Conservation (phyloP, 2,797 vertebrate species). For the Cichlasoma orientale region DNA sequence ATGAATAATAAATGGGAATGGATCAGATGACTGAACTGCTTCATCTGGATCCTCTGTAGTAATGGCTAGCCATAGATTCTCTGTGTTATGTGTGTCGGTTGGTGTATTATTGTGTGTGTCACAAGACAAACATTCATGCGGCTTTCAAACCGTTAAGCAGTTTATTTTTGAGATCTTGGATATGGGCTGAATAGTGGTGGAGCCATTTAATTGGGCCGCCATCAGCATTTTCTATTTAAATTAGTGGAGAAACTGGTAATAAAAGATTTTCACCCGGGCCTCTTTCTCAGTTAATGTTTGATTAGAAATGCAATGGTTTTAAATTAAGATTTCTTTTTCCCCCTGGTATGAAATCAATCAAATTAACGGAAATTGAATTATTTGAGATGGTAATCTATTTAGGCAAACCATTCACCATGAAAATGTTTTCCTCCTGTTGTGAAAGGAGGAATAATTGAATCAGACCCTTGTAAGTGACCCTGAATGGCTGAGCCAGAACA, state of each 20-base stretch:
- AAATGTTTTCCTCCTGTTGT: constrained; percentile 78
- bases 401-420: constrained; percentile 77
- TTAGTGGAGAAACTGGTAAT: constrained; percentile 65
- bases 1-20: constrained; percentile 80
- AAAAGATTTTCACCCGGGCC: constrained; percentile 65
- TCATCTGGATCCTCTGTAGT: constrained; percentile 75
- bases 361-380: constrained; percentile 80
- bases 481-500: constrained; percentile 59
- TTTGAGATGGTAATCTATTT: constrained; percentile 80
- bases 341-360: constrained; percentile 77
- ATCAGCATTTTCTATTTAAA: constrained; percentile 73
- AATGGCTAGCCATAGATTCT: constrained; percentile 65
- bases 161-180: constrained; percentile 36
- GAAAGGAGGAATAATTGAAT: constrained; percentile 77
- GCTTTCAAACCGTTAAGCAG: constrained; percentile 46
- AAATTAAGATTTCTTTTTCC: constrained; percentile 75
- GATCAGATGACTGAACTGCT: constrained; percentile 79
- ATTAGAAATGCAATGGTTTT: constrained; percentile 79
- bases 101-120: neutral
- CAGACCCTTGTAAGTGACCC: constrained; percentile 75
- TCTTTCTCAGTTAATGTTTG: constrained; percentile 73
- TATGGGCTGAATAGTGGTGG: constrained; percentile 30
- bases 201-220: constrained; percentile 62
- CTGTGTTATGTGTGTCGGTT: constrained; percentile 22
- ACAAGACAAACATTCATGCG: neutral